These are phyloP conservation scores for Noctilio leporinus DNA, from an alignment of 2,113 vertebrate species.

Conservation along the genomic window DNA sequence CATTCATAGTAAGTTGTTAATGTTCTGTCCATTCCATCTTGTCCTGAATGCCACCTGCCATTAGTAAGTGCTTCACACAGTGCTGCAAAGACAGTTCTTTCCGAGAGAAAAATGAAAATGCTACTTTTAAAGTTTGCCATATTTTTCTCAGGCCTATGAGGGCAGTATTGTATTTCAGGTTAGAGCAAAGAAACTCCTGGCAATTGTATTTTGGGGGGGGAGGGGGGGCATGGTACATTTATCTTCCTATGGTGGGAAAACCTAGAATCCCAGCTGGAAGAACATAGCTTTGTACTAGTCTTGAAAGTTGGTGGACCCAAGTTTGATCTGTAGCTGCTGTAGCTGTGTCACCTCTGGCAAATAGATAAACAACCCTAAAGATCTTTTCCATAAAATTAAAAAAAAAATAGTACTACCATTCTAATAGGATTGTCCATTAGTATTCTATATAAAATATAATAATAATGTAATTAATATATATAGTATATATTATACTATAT, in stretches of 20 bases:
- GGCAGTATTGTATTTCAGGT: background rate
- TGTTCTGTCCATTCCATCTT: background rate
- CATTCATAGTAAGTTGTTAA: conserved; percentile 54
- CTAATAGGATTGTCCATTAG: background rate
- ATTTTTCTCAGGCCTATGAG: background rate
- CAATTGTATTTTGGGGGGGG: background rate
- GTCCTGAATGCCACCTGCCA: conserved; percentile 36
- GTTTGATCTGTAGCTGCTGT: background rate
- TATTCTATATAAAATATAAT: background rate
- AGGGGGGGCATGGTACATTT: background rate
- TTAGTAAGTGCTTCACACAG: background rate
- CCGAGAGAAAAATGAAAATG: background rate
- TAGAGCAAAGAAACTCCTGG: background rate
- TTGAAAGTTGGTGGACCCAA: background rate
- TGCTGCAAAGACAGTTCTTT: background rate
- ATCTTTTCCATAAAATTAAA: background rate
- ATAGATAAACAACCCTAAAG: background rate
- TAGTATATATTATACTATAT: background rate
- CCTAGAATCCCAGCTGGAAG: background rate
- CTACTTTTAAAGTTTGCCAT: background rate
- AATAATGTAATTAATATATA: background rate
- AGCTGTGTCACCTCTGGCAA: background rate
- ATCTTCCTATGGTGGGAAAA: background rate
- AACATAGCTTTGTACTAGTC: background rate
- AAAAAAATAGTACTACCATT: background rate